Evolutionary conservation across 2,888 invertebrate genomes (phyloP).

Genomic region (Terebella lapidaria): DNA sequence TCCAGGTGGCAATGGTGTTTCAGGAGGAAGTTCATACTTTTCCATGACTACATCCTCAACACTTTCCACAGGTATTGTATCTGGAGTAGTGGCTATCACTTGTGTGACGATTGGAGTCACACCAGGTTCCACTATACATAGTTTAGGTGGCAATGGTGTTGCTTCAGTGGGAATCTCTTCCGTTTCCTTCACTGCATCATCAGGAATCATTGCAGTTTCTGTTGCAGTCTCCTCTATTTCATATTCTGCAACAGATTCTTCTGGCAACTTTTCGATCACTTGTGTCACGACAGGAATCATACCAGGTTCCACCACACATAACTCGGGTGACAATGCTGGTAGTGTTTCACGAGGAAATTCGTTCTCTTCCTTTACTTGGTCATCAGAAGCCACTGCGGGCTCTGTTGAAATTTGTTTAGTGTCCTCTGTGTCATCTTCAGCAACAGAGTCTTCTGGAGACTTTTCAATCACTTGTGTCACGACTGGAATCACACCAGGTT

Average conservation of each 20-base stretch:
- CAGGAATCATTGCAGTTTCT: neutral
- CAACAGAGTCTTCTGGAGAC: no score
- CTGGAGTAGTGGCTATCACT: neutral
- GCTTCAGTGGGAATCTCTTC: neutral
- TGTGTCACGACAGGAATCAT: neutral
- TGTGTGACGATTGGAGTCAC: neutral
- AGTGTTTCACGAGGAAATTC: neutral
- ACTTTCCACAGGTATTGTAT: no score
- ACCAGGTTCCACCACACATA: neutral
- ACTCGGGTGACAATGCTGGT: neutral
- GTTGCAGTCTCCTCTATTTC: no score
- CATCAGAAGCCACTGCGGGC: no score
- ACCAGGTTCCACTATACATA: neutral
- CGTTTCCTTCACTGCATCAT: neutral
- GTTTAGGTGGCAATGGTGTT: neutral
- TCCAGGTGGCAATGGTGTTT: no score
- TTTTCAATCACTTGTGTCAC: neutral
- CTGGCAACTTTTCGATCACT: neutral
- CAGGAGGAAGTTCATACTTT: no score
- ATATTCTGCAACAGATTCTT: neutral
- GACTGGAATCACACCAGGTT: neutral
- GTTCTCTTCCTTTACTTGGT: neutral
- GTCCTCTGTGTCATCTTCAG: no score
- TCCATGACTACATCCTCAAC: no score
- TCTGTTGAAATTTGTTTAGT: no score